Base-by-base conservation (phyloP, 2,888 invertebrate species). In the Allacma fusca region DNA sequence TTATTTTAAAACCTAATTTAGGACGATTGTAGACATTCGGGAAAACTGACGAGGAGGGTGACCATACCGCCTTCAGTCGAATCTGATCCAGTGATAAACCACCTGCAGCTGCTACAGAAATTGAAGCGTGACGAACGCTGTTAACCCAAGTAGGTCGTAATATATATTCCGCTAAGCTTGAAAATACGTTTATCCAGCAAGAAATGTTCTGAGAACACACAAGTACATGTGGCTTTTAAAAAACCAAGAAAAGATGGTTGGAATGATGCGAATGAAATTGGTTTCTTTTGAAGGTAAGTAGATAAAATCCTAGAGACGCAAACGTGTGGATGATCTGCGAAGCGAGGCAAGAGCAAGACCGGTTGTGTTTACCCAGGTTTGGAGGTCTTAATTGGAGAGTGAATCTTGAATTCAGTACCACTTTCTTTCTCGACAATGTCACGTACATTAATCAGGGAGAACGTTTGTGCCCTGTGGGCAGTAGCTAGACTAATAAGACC, bases 381-480 rank as follows among this genome's bases (percentile, higher is more conserved):
- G n/a, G n/a, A n/a, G n/a, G n/a, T n/a, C n/a, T n/a, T n/a, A n/a
- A n/a, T n/a, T n/a, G n/a, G n/a, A n/a, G n/a, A n/a, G n/a, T n/a
- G n/a, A n/a, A n/a, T n/a, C n/a, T n/a, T n/a, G n/a, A 71, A 57
- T 21, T 71, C 71, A 29, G 21, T 59, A 21, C 71, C 71, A 19
- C n/a, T 21, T 1, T 29, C 26, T 24, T n/a, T 29, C 13, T 29
- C 29, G 1, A 0, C 0, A 21, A 80, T 80, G 12, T 79, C 24
- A 16, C 9, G 2, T 1, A 79, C 1, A 12, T 64, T 57, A 50
- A 80, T 79, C 7, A 40, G 19, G 0, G 28, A 16, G 4, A 80
- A 24, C 9, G 80, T 76, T 62, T 80, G 80, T 5, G 64, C 70
- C 44, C 80, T 26, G 13, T 79, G 80, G 19, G 77, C 78, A 1